phyloP scores from a whole-genome alignment of 2,113 vertebrate species.

The Toxostoma redivivum region DNA sequence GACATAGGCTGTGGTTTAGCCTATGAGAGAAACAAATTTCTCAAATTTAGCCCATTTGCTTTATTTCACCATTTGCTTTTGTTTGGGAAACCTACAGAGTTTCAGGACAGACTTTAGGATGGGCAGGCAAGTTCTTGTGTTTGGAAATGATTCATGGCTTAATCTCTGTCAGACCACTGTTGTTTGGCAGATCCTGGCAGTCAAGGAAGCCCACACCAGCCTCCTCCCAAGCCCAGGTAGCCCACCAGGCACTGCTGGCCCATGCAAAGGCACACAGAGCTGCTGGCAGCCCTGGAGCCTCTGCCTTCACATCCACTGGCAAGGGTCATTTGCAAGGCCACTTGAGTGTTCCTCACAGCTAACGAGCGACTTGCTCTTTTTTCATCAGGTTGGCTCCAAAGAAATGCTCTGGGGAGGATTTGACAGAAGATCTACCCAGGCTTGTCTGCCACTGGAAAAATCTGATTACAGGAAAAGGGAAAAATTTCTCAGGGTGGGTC shows the following conservation, averaged over 20 bases:
- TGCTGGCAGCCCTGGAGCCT: background rate
- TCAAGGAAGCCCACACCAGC: accelerated
- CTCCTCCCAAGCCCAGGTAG: background rate
- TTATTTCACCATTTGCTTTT: background rate
- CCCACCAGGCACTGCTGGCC: background rate
- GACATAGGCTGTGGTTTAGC: background rate
- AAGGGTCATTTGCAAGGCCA: background rate
- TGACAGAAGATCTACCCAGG: background rate
- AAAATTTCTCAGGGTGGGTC: background rate
- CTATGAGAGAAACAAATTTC: background rate
- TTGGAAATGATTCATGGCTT: background rate
- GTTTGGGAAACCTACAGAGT: background rate
- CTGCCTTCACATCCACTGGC: background rate
- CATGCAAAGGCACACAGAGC: accelerated
- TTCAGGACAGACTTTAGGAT: background rate
- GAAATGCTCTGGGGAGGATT: background rate
- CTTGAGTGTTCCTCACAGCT: background rate
- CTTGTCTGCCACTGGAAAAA: background rate
- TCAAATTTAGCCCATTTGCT: background rate
- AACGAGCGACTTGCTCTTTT: background rate
- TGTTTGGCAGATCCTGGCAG: background rate
- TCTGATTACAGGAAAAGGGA: background rate
- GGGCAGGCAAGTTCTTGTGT: background rate
- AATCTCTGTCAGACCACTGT: background rate
- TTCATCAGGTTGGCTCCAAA: background rate